phyloP scores from a whole-genome alignment of 1,140 invertebrate species.

The Plectrocnemia conspersa region DNA sequence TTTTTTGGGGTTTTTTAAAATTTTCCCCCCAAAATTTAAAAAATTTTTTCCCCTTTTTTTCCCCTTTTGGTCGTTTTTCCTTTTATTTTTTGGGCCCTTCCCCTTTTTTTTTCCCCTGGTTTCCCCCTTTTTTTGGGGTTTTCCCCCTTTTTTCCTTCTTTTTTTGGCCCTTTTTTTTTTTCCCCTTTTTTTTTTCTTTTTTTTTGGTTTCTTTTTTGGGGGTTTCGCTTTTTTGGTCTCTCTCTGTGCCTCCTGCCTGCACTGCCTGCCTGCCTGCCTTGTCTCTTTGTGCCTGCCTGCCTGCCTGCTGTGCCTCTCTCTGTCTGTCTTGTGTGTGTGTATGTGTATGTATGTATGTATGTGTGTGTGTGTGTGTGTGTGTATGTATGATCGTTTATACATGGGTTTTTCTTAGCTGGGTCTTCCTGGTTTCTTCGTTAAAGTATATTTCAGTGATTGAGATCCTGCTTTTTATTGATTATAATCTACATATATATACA shows the following conservation, averaged over 20 bases:
- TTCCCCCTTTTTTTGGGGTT: not conserved
- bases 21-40: not conserved
- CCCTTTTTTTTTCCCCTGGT: not conserved
- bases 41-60: not conserved
- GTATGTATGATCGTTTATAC: not conserved
- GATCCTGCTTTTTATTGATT: too few species aligned
- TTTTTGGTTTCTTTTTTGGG: too few species aligned
- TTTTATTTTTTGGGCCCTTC: not conserved
- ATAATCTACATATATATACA: too few species aligned
- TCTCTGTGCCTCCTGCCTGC: too few species aligned
- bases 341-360: not conserved
- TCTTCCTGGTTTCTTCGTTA: too few species aligned
- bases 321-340: not conserved
- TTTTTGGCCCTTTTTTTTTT: not conserved
- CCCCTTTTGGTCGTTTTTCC: not conserved
- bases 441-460: too few species aligned
- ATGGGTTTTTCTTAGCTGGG: not conserved
- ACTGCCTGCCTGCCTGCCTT: too few species aligned
- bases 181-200: not conserved
- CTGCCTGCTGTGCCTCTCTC: too few species aligned
- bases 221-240: too few species aligned
- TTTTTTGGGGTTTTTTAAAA: constrained; percentile 1
- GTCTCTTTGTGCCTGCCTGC: too few species aligned
- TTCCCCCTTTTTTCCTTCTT: not conserved
- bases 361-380: not conserved